Evolutionary conservation across 1,140 invertebrate genomes (phyloP).

Genomic region (Mylabris phalerata): DNA sequence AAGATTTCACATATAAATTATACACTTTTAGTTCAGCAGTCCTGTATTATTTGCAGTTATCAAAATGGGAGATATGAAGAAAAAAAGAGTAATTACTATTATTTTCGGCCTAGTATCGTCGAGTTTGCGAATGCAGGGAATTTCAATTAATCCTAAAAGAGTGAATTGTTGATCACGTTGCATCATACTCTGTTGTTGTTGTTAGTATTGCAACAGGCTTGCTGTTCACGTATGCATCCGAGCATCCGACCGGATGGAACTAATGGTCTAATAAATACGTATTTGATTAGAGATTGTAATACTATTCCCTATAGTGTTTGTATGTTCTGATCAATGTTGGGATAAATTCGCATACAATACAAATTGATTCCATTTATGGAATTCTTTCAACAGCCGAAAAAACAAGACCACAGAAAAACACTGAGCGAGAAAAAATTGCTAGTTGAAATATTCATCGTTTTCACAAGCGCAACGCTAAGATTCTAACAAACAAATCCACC

Average conservation of each 20-base stretch:
- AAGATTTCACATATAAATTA: no score
- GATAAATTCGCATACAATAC: not conserved
- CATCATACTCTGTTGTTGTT: not conserved
- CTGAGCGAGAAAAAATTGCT: no score
- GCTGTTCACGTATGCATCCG: not conserved
- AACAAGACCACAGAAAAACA: no score
- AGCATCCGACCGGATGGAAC: not conserved
- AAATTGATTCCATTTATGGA: no score
- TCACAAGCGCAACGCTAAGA: no score
- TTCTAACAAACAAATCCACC: no score
- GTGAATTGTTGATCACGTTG: slow-evolving; percentile 7
- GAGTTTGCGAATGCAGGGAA: slow-evolving; percentile 1
- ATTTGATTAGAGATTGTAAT: slow-evolving; percentile 18
- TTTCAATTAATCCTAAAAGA: slow-evolving; percentile 7
- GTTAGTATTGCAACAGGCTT: slow-evolving; percentile 4
- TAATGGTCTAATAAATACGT: slow-evolving; percentile 18
- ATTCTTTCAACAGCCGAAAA: no score
- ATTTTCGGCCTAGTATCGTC: not conserved
- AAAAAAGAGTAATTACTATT: no score
- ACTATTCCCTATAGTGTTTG: slow-evolving; percentile 10
- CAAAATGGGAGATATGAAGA: no score
- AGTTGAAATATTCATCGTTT: no score
- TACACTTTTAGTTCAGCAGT: no score
- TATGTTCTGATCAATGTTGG: slow-evolving; percentile 5
- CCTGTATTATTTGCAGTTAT: no score